Percentiles rank a stretch among this genome's conserved stretches.
These are phyloP conservation scores for Girardinus metallicus DNA, from an alignment of 2,797 vertebrate species.

Conservation along the genomic window DNA sequence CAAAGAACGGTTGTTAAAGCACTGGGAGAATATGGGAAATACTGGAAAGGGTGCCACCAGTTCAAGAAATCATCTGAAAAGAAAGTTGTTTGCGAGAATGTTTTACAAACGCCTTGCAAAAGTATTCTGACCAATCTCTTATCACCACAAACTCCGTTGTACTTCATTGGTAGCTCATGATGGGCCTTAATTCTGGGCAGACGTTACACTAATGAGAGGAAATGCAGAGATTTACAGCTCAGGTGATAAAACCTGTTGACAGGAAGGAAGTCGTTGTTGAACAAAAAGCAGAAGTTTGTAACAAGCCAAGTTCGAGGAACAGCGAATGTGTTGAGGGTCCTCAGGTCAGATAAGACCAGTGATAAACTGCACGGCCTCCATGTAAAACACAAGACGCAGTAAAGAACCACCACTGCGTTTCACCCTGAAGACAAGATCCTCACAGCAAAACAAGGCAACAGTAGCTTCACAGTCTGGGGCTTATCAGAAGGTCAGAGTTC, in stretches of 20 bases:
- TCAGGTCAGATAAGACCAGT: not conserved
- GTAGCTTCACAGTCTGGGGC: not conserved
- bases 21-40: conserved; percentile 17
- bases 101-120: not conserved
- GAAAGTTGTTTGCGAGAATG: not conserved
- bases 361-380: not conserved
- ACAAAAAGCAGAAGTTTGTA: not conserved
- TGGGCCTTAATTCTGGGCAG: not conserved
- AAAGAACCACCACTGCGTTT: not conserved
- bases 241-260: not conserved
- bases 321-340: not conserved
- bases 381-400: not conserved
- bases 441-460: not conserved
- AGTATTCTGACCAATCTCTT: not conserved
- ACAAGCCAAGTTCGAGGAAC: not conserved
- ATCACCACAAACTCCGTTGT: not conserved
- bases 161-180: not conserved
- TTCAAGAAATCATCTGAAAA: no score
- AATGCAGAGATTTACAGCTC: not conserved
- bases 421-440: not conserved
- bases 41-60: not conserved
- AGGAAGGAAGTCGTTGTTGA: not conserved
- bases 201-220: not conserved
- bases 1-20: conserved; percentile 30
- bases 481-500: not conserved